These are phyloP conservation scores for Marisa cornuarietis DNA, from an alignment of 1,140 invertebrate species.

Conservation along the genomic window DNA sequence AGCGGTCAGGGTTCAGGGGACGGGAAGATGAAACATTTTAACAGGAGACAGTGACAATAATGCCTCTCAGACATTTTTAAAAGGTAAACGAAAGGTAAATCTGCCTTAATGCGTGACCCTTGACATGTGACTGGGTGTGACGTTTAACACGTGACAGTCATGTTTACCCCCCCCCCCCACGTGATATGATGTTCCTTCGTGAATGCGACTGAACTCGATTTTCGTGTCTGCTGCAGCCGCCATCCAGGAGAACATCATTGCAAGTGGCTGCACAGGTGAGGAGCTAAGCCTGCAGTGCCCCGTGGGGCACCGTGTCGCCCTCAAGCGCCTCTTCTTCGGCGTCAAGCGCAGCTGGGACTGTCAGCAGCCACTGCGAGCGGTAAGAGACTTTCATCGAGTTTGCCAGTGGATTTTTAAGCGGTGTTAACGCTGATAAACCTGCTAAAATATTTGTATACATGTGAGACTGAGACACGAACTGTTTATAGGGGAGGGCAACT, in stretches of 20 bases:
- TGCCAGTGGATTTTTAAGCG: no score
- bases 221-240: neutral
- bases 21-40: neutral
- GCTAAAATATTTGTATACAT: no score
- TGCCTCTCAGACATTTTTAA: no score
- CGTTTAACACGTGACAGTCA: no score
- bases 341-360: constrained; percentile 41
- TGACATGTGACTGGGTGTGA: neutral
- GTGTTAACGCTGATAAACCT: no score
- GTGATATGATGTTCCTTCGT: neutral
- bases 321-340: constrained; percentile 50
- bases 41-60: no score
- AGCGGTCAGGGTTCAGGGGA: neutral
- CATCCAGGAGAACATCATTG: constrained; percentile 41
- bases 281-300: constrained; percentile 38
- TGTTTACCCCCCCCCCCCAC: no score
- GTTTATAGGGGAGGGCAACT: no score
- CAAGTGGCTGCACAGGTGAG: constrained; percentile 41
- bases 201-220: no score
- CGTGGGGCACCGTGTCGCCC: constrained; percentile 41
- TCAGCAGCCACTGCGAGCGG: neutral
- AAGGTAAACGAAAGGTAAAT: neutral
- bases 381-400: no score
- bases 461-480: no score
- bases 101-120: no score